Conservation (phyloP, 2,888 invertebrate genomes). For the Metacarcinus magister region DNA sequence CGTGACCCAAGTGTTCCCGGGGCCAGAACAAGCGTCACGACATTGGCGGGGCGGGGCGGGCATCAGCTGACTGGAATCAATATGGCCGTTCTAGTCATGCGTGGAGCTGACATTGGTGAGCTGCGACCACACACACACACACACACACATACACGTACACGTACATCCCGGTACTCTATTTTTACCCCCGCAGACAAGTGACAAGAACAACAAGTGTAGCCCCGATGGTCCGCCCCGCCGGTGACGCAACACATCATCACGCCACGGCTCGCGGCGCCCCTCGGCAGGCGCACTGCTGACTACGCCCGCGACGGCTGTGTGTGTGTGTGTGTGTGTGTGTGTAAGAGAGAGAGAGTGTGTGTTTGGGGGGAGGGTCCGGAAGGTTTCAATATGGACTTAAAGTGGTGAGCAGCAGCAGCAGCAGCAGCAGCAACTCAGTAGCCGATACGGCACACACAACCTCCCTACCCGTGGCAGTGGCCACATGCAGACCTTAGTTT, state of each 20-base stretch:
- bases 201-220: background rate
- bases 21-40: background rate
- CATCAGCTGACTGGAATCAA: constrained; percentile 45
- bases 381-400: constrained; percentile 7
- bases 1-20: background rate
- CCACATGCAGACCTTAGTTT: background rate
- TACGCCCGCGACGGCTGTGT: background rate
- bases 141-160: constrained; percentile 33
- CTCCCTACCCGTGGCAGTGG: background rate
- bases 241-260: too few relatives aligned
- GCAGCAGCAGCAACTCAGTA: background rate
- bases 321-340: too few relatives aligned
- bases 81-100: constrained; percentile 3
- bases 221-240: background rate
- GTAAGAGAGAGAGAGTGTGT: background rate
- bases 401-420: background rate
- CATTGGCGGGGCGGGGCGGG: background rate
- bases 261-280: background rate
- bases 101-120: background rate
- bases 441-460: background rate
- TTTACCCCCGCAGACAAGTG: background rate
- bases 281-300: background rate
- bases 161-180: background rate
- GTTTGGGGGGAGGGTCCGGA: background rate
- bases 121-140: constrained; percentile 40